These are phyloP conservation scores for Sarcophaga carnaria DNA, from an alignment of 2,888 invertebrate genomes.

Conservation along the genomic window DNA sequence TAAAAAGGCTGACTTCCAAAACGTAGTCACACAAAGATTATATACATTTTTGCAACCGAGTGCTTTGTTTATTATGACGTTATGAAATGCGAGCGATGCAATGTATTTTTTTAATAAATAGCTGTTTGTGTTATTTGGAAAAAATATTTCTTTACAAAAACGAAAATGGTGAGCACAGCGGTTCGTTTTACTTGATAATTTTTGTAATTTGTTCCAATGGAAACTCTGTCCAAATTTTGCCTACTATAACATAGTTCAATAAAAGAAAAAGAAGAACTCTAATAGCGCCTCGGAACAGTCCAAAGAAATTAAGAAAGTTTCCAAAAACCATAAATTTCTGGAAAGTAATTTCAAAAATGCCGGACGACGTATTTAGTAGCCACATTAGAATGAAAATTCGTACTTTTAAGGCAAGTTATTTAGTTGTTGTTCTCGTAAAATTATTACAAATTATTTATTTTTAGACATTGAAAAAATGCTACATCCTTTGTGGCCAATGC, in stretches of 20 bases:
- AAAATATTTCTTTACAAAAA: background rate
- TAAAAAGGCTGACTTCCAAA: background rate
- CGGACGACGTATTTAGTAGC: background rate
- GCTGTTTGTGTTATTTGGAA: too few species aligned
- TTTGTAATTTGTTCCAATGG: too few species aligned
- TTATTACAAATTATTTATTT: background rate
- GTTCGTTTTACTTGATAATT: too few species aligned
- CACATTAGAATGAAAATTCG: constrained; percentile 4
- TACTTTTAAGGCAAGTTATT: background rate
- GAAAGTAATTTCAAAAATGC: constrained; percentile 20
- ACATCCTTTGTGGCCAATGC: constrained; percentile 14
- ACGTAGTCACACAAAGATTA: background rate
- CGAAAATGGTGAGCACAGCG: background rate
- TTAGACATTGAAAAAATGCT: background rate
- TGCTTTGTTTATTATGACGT: constrained; percentile 5
- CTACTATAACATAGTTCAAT: too few species aligned
- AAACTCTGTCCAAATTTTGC: too few species aligned
- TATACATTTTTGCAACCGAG: background rate
- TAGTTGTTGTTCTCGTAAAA: too few species aligned
- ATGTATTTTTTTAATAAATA: background rate
- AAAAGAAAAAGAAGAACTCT: too few species aligned
- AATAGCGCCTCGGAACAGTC: too few species aligned
- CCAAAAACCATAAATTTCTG: constrained; percentile 4
- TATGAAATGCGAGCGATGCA: background rate
- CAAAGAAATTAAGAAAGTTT: background rate